These are phyloP conservation scores for Lucinisca nassula DNA, from an alignment of 2,888 invertebrate species.

Conservation along the genomic window DNA sequence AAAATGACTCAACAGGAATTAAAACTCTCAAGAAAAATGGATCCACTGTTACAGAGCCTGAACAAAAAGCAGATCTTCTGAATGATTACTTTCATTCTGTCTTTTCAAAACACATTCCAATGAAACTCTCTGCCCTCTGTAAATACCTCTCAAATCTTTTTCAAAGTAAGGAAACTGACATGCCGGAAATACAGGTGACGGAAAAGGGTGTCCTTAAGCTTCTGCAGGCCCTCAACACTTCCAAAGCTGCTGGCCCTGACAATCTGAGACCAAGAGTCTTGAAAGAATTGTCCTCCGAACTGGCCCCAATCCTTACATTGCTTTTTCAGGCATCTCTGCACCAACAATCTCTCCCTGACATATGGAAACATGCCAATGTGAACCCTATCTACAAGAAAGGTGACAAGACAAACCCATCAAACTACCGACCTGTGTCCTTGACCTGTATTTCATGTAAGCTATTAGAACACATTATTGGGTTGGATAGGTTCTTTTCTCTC, in stretches of 20 bases:
- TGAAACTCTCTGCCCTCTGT: slow-evolving; percentile 1
- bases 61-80: background rate
- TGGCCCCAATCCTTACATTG: background rate
- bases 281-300: background rate
- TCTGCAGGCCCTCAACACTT: background rate
- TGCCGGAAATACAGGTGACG: background rate
- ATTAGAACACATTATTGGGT: background rate
- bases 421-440: background rate
- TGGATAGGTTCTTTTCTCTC: too few species aligned
- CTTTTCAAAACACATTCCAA: background rate
- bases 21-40: slow-evolving; percentile 13
- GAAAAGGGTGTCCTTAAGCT: background rate
- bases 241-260: background rate
- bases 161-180: background rate
- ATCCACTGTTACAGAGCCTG: background rate
- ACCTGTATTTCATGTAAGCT: slow-evolving; percentile 11
- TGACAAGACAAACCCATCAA: slow-evolving; percentile 4
- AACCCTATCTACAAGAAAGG: slow-evolving; percentile 15
- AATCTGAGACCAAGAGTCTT: background rate
- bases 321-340: background rate
- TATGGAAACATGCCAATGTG: slow-evolving; percentile 22
- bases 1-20: slow-evolving; percentile 6
- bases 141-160: background rate
- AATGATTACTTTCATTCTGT: background rate
- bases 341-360: slow-evolving; percentile 10